Evolutionary conservation across 2,888 invertebrate genomes (phyloP).

Genomic region (Amphipyra tragopoginis): DNA sequence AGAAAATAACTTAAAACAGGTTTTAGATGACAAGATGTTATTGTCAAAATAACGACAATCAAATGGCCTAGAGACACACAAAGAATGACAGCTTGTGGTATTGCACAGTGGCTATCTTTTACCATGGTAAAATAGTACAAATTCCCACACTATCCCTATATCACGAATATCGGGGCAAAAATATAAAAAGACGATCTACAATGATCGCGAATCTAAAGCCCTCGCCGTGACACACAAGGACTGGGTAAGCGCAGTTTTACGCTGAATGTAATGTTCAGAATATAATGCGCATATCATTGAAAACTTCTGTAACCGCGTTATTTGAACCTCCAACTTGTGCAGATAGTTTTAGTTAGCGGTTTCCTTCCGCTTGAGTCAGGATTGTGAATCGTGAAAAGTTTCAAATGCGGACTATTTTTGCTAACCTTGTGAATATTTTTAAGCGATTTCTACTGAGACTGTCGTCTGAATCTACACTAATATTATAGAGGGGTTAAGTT

Average conservation of each 20-base stretch:
- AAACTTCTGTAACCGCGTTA: constrained; percentile 23
- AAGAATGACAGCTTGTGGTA: no score
- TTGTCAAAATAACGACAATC: no score
- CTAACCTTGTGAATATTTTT: constrained; percentile 3
- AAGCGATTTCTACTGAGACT: no score
- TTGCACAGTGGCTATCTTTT: no score
- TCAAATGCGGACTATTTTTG: not conserved
- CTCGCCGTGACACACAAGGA: constrained; percentile 6
- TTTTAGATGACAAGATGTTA: no score
- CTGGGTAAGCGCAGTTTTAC: constrained; percentile 59
- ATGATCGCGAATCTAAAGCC: constrained; percentile 19
- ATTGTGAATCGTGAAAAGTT: constrained; percentile 13
- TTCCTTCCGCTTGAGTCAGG: constrained; percentile 6
- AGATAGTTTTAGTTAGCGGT: constrained; percentile 21
- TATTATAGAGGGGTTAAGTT: no score
- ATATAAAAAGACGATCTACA: not conserved
- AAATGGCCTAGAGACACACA: no score
- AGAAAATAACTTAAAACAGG: no score
- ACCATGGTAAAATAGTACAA: no score
- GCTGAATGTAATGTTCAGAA: constrained; percentile 57
- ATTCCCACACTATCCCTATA: no score
- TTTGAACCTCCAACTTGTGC: constrained; percentile 16
- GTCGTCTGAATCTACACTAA: no score
- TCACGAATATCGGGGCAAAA: no score
- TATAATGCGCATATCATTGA: constrained; percentile 43